Evolutionary conservation across 2,113 vertebrate species (phyloP), one percentile per base, ranked within the genome.

Genomic region (Rhipidura dahli): DNA sequence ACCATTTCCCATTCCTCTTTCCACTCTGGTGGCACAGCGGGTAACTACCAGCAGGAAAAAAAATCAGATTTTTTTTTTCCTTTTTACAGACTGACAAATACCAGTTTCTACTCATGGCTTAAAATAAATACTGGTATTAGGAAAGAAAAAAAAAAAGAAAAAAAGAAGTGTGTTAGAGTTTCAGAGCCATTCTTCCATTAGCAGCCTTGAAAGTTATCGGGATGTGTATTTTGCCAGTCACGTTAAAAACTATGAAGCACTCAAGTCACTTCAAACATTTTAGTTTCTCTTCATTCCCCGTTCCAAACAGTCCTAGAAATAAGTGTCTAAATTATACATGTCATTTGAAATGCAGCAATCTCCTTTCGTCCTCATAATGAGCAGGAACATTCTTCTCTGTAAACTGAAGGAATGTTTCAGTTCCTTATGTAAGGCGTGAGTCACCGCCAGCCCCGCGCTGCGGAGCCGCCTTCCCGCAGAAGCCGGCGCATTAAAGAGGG

Each of bases 281-380:
- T 60, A 71, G 68, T 89, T 95, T 90, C 92, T 95, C 93, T 92
- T 92, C 92, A 86, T 77, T 95, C 93, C 64, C 86, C 7, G 60
- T 56, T 96, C 89, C 90, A 95, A 95, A 93, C 72, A 96, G 88
- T 92, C 85, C 83, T 92, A 57, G 94, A 96, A 96, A 85, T 93
- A 95, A 94, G 84, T 89, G 94, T 71, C 93, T 97, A 96, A 96
- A 96, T 96, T 96, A 97, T 96, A 96, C 28, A 96, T 94, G 92
- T 95, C 93, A 95, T 94, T 89, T 47, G 88, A 90, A 96, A 93
- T 81, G 88, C 88, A 90, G 88, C 90, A 49, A 88, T 94, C 96
- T 96, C 83, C 85, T 96, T 94, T 96, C 95, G 96, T 94, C 71
- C 96, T 83, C 88, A 81, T 94, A 97, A 96, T 81, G 83, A 96